These are phyloP conservation scores for Arvicanthis niloticus DNA, from an alignment of 2,113 vertebrate genomes.

Conservation along the genomic window DNA sequence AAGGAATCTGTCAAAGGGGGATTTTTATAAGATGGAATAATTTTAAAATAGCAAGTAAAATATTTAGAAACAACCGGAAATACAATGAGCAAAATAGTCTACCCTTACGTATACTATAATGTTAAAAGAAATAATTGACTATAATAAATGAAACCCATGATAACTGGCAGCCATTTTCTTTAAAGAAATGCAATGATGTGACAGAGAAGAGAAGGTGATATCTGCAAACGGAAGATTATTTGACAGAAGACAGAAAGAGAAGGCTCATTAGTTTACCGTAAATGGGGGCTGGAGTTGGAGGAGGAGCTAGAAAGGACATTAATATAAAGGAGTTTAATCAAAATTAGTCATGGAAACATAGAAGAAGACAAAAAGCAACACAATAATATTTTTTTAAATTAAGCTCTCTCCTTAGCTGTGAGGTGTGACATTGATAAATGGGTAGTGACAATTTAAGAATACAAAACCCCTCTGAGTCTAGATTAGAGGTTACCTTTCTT, in stretches of 20 bases:
- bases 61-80: slow-evolving; percentile 57
- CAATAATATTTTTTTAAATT: slow-evolving; percentile 48
- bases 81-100: slow-evolving; percentile 45
- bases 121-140: slow-evolving; percentile 52
- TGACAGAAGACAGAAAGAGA: slow-evolving; percentile 82
- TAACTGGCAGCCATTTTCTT: slow-evolving; percentile 37
- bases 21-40: not conserved
- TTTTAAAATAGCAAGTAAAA: slow-evolving; percentile 56
- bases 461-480: not conserved
- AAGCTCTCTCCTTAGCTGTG: slow-evolving; percentile 58
- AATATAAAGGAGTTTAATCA: slow-evolving; percentile 91
- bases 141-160: slow-evolving; percentile 58
- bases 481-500: slow-evolving; percentile 7
- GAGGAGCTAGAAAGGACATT: slow-evolving; percentile 94
- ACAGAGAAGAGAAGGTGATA: slow-evolving; percentile 64
- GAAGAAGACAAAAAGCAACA: slow-evolving; percentile 78
- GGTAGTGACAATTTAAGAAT: not conserved
- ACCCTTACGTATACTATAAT: not conserved
- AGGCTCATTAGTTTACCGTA: slow-evolving; percentile 94
- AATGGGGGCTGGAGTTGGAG: slow-evolving; percentile 93
- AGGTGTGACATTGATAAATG: slow-evolving; percentile 44
- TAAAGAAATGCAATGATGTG: slow-evolving; percentile 47
- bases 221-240: slow-evolving; percentile 76
- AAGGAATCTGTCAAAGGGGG: not conserved
- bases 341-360: slow-evolving; percentile 86